Evolutionary conservation across 2,888 invertebrate genomes (phyloP), one percentile per base, ranked within the genome.

Genomic region (Notodonta ziczac): DNA sequence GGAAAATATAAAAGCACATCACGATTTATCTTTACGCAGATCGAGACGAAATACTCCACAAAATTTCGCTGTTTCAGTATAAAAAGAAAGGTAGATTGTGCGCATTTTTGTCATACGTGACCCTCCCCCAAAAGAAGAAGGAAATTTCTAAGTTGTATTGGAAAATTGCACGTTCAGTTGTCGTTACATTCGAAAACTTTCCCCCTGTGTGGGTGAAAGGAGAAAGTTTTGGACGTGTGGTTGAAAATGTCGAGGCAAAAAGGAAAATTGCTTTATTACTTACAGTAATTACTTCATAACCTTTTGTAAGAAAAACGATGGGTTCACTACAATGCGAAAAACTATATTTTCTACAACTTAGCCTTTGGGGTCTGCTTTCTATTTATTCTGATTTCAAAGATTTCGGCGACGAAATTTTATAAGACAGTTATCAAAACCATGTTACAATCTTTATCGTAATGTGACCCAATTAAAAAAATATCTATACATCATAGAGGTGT

Each of bases 61-160:
- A 46, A 13, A 42, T 42, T 42, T 50, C 64, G 50, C 24, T 54
- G 59, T 57, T 61, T 65, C 56, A 58, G 61, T 60, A 59, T 62
- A 58, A 46, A 46, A 46, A 24, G 24, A 24, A n/a, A 62, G 63
- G 73, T 75, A 70, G 64, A 24, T 2, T 24, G 24, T 67, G 62
- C 61, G 58, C 65, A 60, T 73, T 68, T 74, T 65, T 68, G 58
- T 62, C 63, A 76, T 24, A 75, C 73, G 76, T 75, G 73, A 73
- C 46, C 24, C n/a, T n/a, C 61, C 63, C 46, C 54, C n/a, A 61
- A 61, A 62, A 35, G 7, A 6, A 5, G 2, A 57, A 48, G 40
- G 58, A 65, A 57, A 60, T 48, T 32, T 56, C 62, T 58, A 16
- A 56, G 46, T 10, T 24, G 24, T 56, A 46, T 46, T 59, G 56